Evolutionary conservation across 2,113 vertebrate genomes (phyloP), one percentile per base, ranked within the genome.

Genomic region (Hippocampus zosterae): DNA sequence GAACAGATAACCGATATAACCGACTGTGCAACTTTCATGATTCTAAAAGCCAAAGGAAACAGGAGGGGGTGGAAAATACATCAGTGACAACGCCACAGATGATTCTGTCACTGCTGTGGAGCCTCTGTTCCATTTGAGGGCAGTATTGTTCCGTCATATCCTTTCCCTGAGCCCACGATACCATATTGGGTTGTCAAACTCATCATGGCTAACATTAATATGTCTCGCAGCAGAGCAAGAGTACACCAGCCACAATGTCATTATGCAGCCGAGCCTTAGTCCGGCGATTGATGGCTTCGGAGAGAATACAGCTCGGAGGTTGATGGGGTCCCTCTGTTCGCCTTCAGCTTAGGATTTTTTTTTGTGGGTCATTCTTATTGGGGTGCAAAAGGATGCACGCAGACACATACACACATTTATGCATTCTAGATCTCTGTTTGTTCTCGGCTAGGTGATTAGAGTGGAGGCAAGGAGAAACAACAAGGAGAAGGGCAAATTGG

Each of bases 321-420:
- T 89, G 88, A 85, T 88, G 85, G 78, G 85, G 80, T 82, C 84
- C 87, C 88, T 85, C 88, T 90, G 87, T 82, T 90, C 79, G 88
- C 83, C 87, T 87, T 87, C 86, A 90, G 88, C 80, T 88, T 86
- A 84, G 76, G 85, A 87, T 88, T 85, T 37, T 88, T 85, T 37
- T 88, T 88, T 89, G 80, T 86, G 83, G 79, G 79, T 81, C 60
- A 72, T 85, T 81, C 78, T 52, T 87, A 84, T 81, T 77, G 76
- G 82, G 79, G 81, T 84, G 76, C 13, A 73, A 87, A 70, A 68
- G 75, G 73, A 79, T 72, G 71, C 75, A 68, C 74, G 84, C 67
- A 69, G 65, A 62, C 50, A 66, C 67, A 65, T 56, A 79, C 42
- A 44, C 42, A 44, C 42, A 13, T n/a, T n/a, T 76, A 70, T 53